phyloP scores from a whole-genome alignment of 2,888 invertebrate species.

The Reticulitermes lucifugus region DNA sequence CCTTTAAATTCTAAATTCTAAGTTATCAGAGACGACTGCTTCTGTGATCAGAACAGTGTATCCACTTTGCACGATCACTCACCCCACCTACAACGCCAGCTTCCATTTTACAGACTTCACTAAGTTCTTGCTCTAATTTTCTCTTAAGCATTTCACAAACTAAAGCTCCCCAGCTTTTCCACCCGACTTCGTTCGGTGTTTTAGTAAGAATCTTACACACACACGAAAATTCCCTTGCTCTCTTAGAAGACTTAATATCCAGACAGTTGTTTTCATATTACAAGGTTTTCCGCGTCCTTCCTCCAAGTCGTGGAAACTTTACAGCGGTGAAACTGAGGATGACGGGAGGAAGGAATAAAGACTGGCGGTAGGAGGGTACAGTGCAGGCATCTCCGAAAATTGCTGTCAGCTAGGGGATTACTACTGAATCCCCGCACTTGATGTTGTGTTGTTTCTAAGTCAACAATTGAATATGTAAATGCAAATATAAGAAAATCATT shows the following conservation, averaged over 20 bases:
- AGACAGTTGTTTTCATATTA: conserved; percentile 34
- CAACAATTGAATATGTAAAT: neutral
- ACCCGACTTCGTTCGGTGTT: conserved; percentile 25
- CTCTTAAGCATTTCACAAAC: conserved; percentile 40
- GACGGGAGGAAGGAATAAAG: neutral
- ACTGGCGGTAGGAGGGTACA: neutral
- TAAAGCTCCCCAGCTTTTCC: conserved; percentile 32
- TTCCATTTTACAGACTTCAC: conserved; percentile 23
- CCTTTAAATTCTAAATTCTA: no score
- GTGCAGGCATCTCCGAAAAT: conserved; percentile 24
- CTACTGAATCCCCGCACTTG: neutral
- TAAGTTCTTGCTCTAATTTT: conserved; percentile 39
- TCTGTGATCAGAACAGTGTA: neutral
- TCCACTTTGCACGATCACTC: neutral
- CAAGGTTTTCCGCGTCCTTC: conserved; percentile 22
- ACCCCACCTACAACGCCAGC: neutral
- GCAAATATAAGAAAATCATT: neutral
- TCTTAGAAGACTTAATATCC: conserved; percentile 26
- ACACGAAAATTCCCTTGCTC: neutral
- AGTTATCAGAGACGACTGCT: no score
- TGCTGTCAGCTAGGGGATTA: conserved; percentile 5
- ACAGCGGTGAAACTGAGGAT: neutral
- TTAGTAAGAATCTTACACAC: conserved; percentile 32
- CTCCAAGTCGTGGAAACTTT: conserved; percentile 2
- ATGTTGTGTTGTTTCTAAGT: neutral